Percentiles rank a stretch among this genome's conserved stretches.
Evolutionary conservation across 2,113 vertebrate species (phyloP).

Genomic region (Takifugu flavidus): DNA sequence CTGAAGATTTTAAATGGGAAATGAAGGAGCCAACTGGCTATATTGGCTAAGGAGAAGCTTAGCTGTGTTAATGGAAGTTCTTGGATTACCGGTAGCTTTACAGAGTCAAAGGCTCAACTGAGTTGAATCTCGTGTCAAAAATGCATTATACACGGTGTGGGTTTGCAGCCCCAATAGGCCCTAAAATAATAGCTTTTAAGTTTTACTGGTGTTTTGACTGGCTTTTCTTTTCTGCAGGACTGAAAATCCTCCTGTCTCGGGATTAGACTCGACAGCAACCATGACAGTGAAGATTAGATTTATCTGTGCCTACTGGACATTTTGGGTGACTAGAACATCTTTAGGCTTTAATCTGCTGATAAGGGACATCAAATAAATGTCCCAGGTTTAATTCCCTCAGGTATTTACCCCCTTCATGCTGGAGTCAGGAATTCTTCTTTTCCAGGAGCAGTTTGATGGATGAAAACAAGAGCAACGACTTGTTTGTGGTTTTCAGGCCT

Average conservation of each 20-base stretch:
- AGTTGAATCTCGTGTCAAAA: conserved; percentile 4
- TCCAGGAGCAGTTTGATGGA: no score
- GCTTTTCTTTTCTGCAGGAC: background rate
- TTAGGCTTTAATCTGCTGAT: conserved; percentile 2
- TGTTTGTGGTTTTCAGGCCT: no score
- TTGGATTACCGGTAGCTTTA: background rate
- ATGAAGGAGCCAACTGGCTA: background rate
- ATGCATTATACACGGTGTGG: background rate
- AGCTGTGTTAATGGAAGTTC: conserved; percentile 15
- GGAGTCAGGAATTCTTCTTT: no score
- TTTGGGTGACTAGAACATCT: conserved; percentile 1
- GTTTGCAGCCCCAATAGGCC: background rate
- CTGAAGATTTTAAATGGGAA: background rate
- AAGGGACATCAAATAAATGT: conserved; percentile 1
- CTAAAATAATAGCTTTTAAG: conserved; percentile 10
- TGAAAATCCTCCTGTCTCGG: conserved; percentile 3
- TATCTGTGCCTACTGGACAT: background rate
- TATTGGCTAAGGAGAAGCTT: conserved; percentile 13
- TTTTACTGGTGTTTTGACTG: conserved; percentile 14
- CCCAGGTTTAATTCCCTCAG: conserved; percentile 16
- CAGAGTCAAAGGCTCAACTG: background rate
- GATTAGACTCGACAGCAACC: background rate
- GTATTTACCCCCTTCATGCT: conserved; percentile 1
- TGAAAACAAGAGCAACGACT: no score
- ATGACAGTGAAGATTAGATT: background rate